phyloP scores from a whole-genome alignment of 2,113 vertebrate genomes.

The Pedionomus torquatus region DNA sequence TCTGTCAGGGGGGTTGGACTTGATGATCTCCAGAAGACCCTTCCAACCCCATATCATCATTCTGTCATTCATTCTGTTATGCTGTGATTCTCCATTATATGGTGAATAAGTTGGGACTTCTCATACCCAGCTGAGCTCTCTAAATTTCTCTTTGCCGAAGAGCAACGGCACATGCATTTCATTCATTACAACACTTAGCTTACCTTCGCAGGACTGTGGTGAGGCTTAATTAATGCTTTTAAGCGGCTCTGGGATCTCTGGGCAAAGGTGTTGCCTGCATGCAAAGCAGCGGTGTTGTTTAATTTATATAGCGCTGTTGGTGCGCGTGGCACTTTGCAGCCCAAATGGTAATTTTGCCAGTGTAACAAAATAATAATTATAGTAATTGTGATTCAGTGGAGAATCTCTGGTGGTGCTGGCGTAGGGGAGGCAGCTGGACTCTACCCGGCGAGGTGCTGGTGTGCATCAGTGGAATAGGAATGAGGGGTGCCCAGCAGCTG shows the following conservation, averaged over 20 bases:
- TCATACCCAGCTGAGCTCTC: neutral
- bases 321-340: neutral
- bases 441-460: conserved; percentile 14
- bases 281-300: conserved; percentile 10
- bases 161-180: neutral
- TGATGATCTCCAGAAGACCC: too few species aligned
- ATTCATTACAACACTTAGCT: neutral
- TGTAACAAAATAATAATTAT: conserved; percentile 64
- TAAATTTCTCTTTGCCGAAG: neutral
- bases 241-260: neutral
- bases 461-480: neutral
- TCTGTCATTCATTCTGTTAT: too few species aligned
- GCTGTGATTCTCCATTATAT: neutral
- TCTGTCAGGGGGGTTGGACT: too few species aligned
- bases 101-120: neutral
- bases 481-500: neutral
- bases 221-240: conserved; percentile 57
- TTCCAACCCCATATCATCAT: too few species aligned
- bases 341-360: conserved; percentile 33
- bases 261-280: conserved; percentile 14
- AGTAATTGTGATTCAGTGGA: conserved; percentile 27
- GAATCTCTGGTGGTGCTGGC: neutral
- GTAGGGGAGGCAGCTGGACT: conserved; percentile 14
- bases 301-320: neutral
- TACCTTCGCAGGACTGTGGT: neutral